Conservation (phyloP, 2,888 invertebrate species). For the Eumacrocentrus americanus region DNA sequence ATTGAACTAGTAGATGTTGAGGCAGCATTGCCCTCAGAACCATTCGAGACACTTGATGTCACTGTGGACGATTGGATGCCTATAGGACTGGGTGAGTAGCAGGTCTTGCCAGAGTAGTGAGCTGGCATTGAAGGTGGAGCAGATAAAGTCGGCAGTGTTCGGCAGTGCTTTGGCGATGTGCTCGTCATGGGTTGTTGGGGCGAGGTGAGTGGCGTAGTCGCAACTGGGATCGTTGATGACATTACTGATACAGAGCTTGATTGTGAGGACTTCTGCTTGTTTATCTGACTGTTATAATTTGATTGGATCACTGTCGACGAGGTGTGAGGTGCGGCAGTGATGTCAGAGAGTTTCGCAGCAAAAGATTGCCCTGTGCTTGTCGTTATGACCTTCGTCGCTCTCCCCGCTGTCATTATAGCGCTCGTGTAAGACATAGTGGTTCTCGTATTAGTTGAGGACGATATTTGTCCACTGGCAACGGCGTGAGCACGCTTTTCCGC, state of each 20-base stretch:
- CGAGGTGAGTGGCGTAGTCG: slow-evolving; percentile 47
- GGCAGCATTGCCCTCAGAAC: slow-evolving; percentile 40
- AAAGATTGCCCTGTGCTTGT: slow-evolving; percentile 73
- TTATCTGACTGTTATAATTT: slow-evolving; percentile 10
- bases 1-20: slow-evolving; percentile 48
- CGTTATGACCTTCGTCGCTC: slow-evolving; percentile 61
- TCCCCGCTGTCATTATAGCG: slow-evolving; percentile 65
- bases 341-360: slow-evolving; percentile 75
- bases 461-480: slow-evolving; percentile 57
- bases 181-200: slow-evolving; percentile 48
- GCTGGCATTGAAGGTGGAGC: slow-evolving; percentile 52
- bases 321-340: slow-evolving; percentile 55
- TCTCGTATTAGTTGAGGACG: slow-evolving; percentile 64
- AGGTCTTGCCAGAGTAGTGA: slow-evolving; percentile 47
- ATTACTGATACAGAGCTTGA: slow-evolving; percentile 43
- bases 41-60: slow-evolving; percentile 41
- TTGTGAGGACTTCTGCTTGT: slow-evolving; percentile 17
- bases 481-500: slow-evolving; percentile 63
- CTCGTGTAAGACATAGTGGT: slow-evolving; percentile 67
- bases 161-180: slow-evolving; percentile 59
- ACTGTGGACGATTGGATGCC: slow-evolving; percentile 46
- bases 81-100: slow-evolving; percentile 50
- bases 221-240: slow-evolving; percentile 49
- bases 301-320: slow-evolving; percentile 13
- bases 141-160: slow-evolving; percentile 56